Evolutionary conservation across 2,888 invertebrate species (phyloP).

Genomic region (Galerucella pusilla): DNA sequence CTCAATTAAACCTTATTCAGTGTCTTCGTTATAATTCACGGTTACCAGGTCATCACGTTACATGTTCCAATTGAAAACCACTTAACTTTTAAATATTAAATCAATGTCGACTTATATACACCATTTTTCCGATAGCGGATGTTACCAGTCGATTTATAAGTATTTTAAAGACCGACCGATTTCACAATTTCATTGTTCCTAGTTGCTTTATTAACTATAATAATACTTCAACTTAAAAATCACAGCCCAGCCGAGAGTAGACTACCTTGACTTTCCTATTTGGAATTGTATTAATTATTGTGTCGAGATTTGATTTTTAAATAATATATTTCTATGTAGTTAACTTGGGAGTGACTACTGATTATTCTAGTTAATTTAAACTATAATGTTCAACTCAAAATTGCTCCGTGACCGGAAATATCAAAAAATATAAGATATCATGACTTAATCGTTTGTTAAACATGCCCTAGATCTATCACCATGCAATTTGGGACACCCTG

Average conservation of each 20-base stretch:
- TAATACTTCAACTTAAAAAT: conserved; percentile 10
- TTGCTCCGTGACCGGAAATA: too few relatives aligned
- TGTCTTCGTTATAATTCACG: neutral
- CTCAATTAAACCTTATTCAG: neutral
- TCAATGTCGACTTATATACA: conserved; percentile 1
- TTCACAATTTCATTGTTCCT: conserved; percentile 11
- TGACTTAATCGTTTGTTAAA: too few relatives aligned
- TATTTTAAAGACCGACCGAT: neutral
- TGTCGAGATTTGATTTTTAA: conserved; percentile 5
- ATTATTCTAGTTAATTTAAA: neutral
- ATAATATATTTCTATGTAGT: neutral
- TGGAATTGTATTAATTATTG: conserved; percentile 21
- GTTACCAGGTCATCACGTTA: neutral
- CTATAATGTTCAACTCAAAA: neutral
- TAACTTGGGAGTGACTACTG: conserved; percentile 8
- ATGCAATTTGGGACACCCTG: too few relatives aligned
- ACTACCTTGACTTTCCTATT: conserved; percentile 35
- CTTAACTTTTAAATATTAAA: conserved; percentile 8
- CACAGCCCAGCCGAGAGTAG: conserved; percentile 18
- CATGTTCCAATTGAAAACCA: neutral
- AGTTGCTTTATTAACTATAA: conserved; percentile 9
- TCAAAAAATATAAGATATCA: too few relatives aligned
- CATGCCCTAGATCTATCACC: too few relatives aligned
- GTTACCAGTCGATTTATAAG: conserved; percentile 10
- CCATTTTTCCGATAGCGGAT: conserved; percentile 12